A percentile compares a stretch with the other conserved stretches of the same genome.
phyloP scores from a whole-genome alignment of 2,888 invertebrate species.

The Chloroclystis v-ata region DNA sequence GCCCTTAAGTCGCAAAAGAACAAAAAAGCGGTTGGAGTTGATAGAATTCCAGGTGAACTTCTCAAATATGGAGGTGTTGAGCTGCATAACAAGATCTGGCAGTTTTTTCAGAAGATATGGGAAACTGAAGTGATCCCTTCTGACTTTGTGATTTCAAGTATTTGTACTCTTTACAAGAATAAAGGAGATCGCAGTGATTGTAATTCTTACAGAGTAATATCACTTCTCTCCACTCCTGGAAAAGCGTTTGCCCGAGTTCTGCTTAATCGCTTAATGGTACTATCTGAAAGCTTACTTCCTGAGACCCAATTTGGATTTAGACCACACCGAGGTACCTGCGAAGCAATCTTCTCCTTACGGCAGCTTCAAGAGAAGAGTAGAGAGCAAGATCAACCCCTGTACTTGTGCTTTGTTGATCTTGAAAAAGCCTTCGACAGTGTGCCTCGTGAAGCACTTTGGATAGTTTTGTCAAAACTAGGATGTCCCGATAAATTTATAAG shows the following conservation, averaged over 20 bases:
- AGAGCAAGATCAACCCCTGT: background rate
- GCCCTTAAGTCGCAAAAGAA: too few species aligned
- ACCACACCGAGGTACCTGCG: background rate
- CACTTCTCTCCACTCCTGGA: background rate
- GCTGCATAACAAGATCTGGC: too few species aligned
- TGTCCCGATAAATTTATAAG: background rate
- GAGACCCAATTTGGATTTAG: background rate
- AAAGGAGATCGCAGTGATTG: conserved; percentile 3
- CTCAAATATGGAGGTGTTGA: too few species aligned
- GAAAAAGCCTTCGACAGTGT: conserved; percentile 1
- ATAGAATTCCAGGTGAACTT: too few species aligned
- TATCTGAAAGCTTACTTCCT: background rate
- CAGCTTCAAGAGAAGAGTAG: background rate
- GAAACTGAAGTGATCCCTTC: background rate
- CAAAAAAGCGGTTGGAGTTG: too few species aligned
- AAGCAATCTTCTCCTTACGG: background rate
- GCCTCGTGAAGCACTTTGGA: background rate
- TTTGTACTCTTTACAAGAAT: conserved; percentile 2
- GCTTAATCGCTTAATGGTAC: background rate
- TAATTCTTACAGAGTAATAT: background rate
- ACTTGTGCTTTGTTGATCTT: background rate
- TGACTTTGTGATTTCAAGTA: background rate
- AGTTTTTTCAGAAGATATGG: too few species aligned
- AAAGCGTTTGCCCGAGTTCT: background rate
- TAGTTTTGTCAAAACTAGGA: background rate